Conservation (phyloP, 2,113 vertebrate species). For the Corynorhinus townsendii region DNA sequence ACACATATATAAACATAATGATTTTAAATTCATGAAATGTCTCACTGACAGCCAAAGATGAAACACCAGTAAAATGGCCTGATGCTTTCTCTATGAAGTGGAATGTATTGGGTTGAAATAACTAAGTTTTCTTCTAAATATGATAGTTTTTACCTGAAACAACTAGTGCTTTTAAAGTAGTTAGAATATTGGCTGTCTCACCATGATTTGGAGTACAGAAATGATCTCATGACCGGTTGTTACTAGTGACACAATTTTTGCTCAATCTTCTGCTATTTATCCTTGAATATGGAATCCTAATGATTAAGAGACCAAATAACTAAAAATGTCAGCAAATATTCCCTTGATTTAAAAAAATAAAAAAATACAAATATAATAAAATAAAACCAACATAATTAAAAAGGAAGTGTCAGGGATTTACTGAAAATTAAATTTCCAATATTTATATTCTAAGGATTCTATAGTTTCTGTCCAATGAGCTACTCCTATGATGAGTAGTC, state of each 20-base stretch:
- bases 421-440: not conserved
- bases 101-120: not conserved
- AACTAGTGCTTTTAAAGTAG: not conserved
- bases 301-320: not conserved
- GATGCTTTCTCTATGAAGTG: not conserved
- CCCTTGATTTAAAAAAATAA: conserved; percentile 5
- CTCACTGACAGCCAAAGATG: not conserved
- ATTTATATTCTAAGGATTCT: not conserved
- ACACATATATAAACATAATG: not conserved
- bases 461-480: not conserved
- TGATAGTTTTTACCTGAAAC: not conserved
- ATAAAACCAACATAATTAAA: not conserved
- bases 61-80: not conserved
- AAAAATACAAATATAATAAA: not conserved
- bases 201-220: not conserved
- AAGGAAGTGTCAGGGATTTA: not conserved
- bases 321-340: not conserved
- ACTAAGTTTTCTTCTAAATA: not conserved
- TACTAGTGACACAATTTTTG: not conserved
- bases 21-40: not conserved
- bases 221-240: not conserved
- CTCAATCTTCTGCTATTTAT: not conserved
- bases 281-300: not conserved
- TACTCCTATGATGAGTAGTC: not conserved
- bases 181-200: not conserved